Evolutionary conservation across 1,140 invertebrate species (phyloP).

Genomic region (Teleogryllus occipitalis): DNA sequence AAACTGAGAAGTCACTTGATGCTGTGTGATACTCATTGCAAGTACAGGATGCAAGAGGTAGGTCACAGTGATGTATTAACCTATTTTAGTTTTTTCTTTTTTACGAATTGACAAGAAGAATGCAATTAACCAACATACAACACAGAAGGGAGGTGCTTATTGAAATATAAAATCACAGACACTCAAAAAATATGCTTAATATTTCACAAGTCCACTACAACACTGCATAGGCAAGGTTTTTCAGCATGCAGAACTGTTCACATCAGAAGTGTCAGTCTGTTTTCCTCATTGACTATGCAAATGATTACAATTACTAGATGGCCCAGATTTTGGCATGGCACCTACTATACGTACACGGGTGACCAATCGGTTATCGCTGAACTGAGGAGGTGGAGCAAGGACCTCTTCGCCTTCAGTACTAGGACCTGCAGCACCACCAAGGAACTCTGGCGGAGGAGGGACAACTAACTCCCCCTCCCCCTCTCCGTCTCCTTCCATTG

Average conservation of each 20-base stretch:
- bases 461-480: slow-evolving; percentile 55
- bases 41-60: slow-evolving; percentile 10
- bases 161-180: slow-evolving; percentile 5
- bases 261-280: neutral
- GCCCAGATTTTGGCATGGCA: slow-evolving; percentile 56
- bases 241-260: neutral
- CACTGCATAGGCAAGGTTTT: neutral
- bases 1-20: slow-evolving; percentile 9
- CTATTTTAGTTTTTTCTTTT: neutral
- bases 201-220: neutral
- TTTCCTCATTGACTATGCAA: slow-evolving; percentile 41
- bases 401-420: slow-evolving; percentile 32
- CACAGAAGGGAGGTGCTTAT: neutral
- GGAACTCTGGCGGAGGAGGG: slow-evolving; percentile 68
- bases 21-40: neutral
- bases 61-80: neutral
- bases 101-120: neutral
- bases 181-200: slow-evolving; percentile 6
- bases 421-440: slow-evolving; percentile 37
- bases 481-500: slow-evolving; percentile 64
- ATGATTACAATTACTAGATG: slow-evolving; percentile 32
- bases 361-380: slow-evolving; percentile 44
- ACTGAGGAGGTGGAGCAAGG: slow-evolving; percentile 61
- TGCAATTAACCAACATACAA: neutral
- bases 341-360: slow-evolving; percentile 67